phyloP scores from a whole-genome alignment of 53 echinoderm and acorn worm species.

The Paelopatides confundens region DNA sequence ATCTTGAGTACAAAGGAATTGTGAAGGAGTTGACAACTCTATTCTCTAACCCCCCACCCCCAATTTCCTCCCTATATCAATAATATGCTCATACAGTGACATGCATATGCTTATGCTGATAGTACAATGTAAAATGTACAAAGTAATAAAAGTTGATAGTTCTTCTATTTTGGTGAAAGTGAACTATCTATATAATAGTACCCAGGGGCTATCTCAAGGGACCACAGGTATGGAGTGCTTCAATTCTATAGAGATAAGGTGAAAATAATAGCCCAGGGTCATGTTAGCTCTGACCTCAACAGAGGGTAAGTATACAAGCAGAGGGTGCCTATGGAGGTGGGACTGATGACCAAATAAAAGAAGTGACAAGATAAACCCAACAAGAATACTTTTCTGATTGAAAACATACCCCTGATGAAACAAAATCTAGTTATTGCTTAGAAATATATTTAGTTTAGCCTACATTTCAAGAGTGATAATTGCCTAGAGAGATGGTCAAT shows the following conservation, averaged over 20 bases:
- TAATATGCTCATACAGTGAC: not conserved
- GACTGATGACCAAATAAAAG: not conserved
- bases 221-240: slow-evolving; percentile 19
- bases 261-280: slow-evolving; percentile 44
- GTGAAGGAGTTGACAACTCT: not conserved
- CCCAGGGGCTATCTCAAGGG: slow-evolving; percentile 32
- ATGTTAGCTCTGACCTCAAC: slow-evolving; percentile 20
- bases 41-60: not conserved
- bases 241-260: slow-evolving; percentile 16
- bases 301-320: slow-evolving; percentile 36
- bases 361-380: not conserved
- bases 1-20: not conserved
- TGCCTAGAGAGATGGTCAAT: slow-evolving; percentile 13
- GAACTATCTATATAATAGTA: slow-evolving; percentile 13
- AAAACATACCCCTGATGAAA: not conserved
- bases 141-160: not conserved
- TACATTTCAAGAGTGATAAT: not conserved
- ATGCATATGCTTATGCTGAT: no score
- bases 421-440: not conserved
- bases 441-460: not conserved
- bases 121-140: not conserved
- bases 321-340: not conserved
- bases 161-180: slow-evolving; percentile 11
- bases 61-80: not conserved
- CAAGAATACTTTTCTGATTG: not conserved